Evolutionary conservation across 2,888 invertebrate species (phyloP), one percentile per base, ranked within the genome.

Genomic region (Cheilosia vernalis): DNA sequence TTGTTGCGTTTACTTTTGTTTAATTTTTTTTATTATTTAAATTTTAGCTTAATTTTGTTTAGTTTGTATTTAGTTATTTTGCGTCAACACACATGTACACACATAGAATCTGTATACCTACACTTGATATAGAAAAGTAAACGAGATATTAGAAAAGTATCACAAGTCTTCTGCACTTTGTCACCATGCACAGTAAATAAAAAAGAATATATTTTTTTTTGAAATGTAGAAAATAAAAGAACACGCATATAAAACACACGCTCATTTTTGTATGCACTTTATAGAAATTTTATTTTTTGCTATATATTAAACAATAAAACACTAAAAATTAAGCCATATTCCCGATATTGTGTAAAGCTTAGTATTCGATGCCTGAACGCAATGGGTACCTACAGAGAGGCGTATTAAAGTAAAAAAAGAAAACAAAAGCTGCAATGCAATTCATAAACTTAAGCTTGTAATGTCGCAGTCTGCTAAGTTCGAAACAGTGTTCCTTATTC

Each of bases 41-140:
- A 49, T 51, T 67, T 86, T 13, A 51, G 21, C 73, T 51, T 19
- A n/a, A 60, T 19, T 61, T 69, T 53, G 53, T 69, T 77, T 53
- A 44, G 42, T 77, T 84, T 80, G 64, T 77, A 53, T 60, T 66
- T 78, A 69, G 70, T 76, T 78, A 24, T 80, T 74, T 53, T 63
- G 17, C 37, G 56, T 44, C 21, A 60, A 61, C 24, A 51, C 55
- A 53, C 24, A 51, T 33, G 40, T 44, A 58, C 30, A 61, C 40
- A 73, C 56, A 76, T 40, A 58, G 56, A 60, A 51, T 61, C 42
- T 55, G 60, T 72, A 27, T 17, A 44, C 13, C 49, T 40, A 60
- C 53, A 77, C 33, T 55, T 37, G 49, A 13, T 42, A 67, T 53
- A 42, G 21, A 61, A 21, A 55, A 70, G 27, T 61, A 17, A 72